These are phyloP conservation scores for Actenoides lindsayi DNA, from an alignment of 2,113 vertebrate genomes.

Conservation along the genomic window DNA sequence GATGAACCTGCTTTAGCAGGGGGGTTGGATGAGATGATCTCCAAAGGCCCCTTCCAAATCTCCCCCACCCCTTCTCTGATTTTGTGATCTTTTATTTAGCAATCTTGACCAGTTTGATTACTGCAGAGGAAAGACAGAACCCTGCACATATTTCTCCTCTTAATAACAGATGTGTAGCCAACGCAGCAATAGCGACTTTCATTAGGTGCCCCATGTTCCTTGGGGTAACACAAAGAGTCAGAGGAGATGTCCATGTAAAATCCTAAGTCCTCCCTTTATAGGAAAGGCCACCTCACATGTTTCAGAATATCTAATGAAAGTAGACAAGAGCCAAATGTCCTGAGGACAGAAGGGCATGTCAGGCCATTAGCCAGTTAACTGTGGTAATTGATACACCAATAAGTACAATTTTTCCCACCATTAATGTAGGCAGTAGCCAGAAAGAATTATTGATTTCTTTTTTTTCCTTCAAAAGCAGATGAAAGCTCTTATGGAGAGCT, in stretches of 20 bases:
- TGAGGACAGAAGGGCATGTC: neutral
- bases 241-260: neutral
- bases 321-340: neutral
- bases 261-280: neutral
- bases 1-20: neutral
- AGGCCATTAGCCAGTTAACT: neutral
- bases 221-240: neutral
- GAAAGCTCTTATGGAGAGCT: neutral
- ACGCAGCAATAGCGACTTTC: rapidly evolving
- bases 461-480: neutral
- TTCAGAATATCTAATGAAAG: neutral
- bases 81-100: neutral
- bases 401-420: neutral
- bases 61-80: neutral
- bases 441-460: neutral
- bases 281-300: neutral
- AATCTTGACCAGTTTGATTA: neutral
- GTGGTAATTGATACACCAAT: neutral
- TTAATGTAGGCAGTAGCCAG: neutral
- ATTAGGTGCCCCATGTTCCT: neutral
- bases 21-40: neutral
- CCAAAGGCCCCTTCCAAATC: neutral
- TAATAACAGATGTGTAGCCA: neutral
- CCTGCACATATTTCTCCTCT: neutral
- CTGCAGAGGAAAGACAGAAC: neutral